Base-by-base conservation (phyloP, 2,888 invertebrate species). In the Bombylius discolor region DNA sequence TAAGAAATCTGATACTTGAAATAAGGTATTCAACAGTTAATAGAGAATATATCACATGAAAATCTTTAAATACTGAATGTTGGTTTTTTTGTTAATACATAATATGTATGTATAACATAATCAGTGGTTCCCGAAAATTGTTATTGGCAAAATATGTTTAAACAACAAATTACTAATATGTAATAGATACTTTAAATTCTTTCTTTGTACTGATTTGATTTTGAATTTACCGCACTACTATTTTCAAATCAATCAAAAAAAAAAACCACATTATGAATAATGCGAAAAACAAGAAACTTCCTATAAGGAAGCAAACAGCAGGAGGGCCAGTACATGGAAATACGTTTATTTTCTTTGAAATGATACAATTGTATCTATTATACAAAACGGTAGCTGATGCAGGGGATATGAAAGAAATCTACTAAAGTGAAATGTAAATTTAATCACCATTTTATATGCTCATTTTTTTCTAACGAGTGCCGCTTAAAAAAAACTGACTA, bases 1-100 rank as follows among this genome's bases (percentile, higher is more conserved):
- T 67, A 67, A 66, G 66, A 64, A 63, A 66, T 63, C 62, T 62
- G 67, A 67, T 67, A 67, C 63, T 66, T 65, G 65, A 66, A 58
- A 59, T 54, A 56, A 52, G 47, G 45, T 23, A 23, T 23, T 23
- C 23, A 42, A 11, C 8, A 42, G 5, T 42, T 8, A 42, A 42
- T 42, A 42, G 4, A 42, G 11, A 8, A 36, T 36, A 36, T 8
- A 36, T 4, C 6, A 4, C 36, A 36, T 8, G 4, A 36, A 23
- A 23, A 23, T 23, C 23, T 23, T 23, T 23, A 23, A 23, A 23
- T 23, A 3, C 23, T 23, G 23, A 23, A 23, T 23, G 23, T 23
- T 23, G 23, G 23, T 23, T 23, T 23, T 23, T 23, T 23, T 23
- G 23, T 23, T 2, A 23, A 23, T 23, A 23, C 23, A 23, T 23